Base-by-base conservation (phyloP, 1,140 invertebrate species). In the Melipona quadrifasciata region DNA sequence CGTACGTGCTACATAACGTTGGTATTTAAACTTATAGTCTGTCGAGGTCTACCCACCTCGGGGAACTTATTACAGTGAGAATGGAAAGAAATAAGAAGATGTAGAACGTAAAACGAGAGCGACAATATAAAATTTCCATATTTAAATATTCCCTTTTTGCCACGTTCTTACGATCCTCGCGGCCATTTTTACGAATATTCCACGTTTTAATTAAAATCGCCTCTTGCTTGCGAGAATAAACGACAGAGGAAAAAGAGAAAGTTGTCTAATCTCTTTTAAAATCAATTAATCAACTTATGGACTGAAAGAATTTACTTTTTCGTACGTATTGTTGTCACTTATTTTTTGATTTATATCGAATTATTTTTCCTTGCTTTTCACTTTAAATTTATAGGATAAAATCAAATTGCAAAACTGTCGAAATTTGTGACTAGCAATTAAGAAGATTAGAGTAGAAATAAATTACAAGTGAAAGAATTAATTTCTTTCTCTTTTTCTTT, bases 121-220 rank as follows among this genome's bases (percentile, higher is more conserved):
- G 82, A 78, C 74, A 71, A 83, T 78, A 83, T 83, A 58, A 83
- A 83, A 83, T 83, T 83, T 83, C 82, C 82, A 83, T 83, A 83
- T 83, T 83, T 65, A 78, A 83, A 83, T 83, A 71, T 51, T 74
- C 34, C 24, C 17, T 53, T 17, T 55, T 16, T 5, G 55, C n/a
- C 24, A 19, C 64, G 31, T 82, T 24, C n/a, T 58, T 68, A 21
- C 65, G 39, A 70, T 61, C 55, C 27, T n/a, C 39, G 19, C 21
- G 14, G 19, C 34, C 65, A 19, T 21, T 78, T 78, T 78, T n/a
- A 61, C 74, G 82, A 78, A 71, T 58, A 61, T 61, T 78, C 82
- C 53, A 78, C 70, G 75, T 78, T 83, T 83, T 71, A 78, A 83
- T 83, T 83, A 83, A 83, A 83, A 83, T 78, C 51, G n/a, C 19